phyloP scores from a whole-genome alignment of 2,888 invertebrate genomes.

The Athalia cordata region DNA sequence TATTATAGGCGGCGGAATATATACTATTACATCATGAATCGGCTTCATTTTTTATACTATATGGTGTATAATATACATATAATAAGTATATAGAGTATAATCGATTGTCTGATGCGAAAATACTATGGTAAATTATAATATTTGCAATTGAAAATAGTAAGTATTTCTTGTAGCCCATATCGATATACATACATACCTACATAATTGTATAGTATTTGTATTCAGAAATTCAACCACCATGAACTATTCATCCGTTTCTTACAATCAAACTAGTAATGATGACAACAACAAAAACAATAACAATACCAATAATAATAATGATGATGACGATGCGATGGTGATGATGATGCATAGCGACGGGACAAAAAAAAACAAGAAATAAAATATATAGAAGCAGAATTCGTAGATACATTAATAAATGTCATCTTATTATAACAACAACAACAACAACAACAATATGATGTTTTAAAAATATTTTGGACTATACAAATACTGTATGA shows the following conservation, averaged over 20 bases:
- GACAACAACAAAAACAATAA: too few species aligned
- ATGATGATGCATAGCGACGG: too few species aligned
- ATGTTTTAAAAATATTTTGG: conserved; percentile 23
- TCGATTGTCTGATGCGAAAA: conserved; percentile 48
- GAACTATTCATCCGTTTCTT: background rate
- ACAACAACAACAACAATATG: background rate
- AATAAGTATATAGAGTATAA: background rate
- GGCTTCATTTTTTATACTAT: too few species aligned
- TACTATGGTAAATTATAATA: conserved; percentile 12
- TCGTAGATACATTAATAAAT: conserved; percentile 4
- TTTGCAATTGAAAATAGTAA: background rate
- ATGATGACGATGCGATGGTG: background rate
- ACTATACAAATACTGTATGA: conserved; percentile 4
- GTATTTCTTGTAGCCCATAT: too few species aligned
- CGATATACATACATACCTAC: conserved; percentile 11
- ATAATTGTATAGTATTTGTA: conserved; percentile 19
- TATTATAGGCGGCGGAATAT: too few species aligned
- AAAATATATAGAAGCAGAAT: background rate
- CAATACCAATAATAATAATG: too few species aligned
- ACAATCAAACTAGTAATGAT: too few species aligned
- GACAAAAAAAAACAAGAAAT: too few species aligned
- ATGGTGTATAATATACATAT: too few species aligned
- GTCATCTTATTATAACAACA: conserved; percentile 8
- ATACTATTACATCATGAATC: too few species aligned
- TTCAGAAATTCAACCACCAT: conserved; percentile 32